Base-by-base conservation (phyloP, 2,888 invertebrate genomes). In the Calameuta pallipes region DNA sequence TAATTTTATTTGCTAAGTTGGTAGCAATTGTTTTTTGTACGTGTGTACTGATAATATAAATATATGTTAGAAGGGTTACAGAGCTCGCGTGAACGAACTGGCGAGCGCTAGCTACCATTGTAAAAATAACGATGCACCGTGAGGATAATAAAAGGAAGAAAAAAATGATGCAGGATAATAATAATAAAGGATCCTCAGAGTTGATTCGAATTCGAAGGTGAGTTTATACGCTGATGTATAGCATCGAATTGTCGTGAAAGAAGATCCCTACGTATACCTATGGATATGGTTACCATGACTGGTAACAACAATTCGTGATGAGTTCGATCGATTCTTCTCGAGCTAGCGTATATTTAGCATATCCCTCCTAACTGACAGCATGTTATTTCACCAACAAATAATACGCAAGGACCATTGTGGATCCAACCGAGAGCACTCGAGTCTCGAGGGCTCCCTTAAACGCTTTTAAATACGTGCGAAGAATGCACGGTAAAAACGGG, bases 301-400 rank as follows among this genome's bases (percentile, higher is more conserved):
- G 33, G 77, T 23, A 71, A 69, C 35, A 37, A 78, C 69, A 75
- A 75, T 75, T 75, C 76, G 69, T 76, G 73, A 78, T 84, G 80
- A 79, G 82, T 81, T 84, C 88, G 86, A 88, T 89, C 87, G 87
- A 88, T 87, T 84, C 86, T 81, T 76, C 79, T 77, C 82, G 83
- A 85, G 79, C 85, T 84, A 82, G 83, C 82, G 85, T 89, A 88
- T 89, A 87, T 90, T 90, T 90, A 89, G 88, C 88, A 88, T 89
- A 89, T 89, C 89, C 84, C 82, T 82, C 80, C 83, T 85, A 85
- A 86, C 89, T 90, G 90, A 90, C 90, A 90, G 89, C 87, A 86
- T 90, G 90, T 89, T 90, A 90, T 90, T 90, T 90, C 85, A 88
- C 89, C 89, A 88, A 89, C 89, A 89, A 89, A 89, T 89, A 89